Evolutionary conservation across 2,113 vertebrate genomes (phyloP), one percentile per base, ranked within the genome.

Genomic region (Aspiorhynchus laticeps): DNA sequence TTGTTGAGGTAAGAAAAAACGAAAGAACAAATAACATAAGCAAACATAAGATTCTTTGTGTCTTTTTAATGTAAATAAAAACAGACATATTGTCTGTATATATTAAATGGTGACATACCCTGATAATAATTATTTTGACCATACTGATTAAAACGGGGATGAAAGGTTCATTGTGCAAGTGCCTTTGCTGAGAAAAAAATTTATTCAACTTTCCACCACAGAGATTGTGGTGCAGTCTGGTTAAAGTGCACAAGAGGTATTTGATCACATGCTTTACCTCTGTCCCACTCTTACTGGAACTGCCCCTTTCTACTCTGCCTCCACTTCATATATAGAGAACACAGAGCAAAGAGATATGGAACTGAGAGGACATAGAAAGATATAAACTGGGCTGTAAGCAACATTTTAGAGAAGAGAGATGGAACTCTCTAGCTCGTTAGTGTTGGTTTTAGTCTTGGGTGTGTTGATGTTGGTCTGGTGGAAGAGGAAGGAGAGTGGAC

Each of bases 391-490:
- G 2, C 43, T 17, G 36, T 82, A 84, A 67, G 11, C 33, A 31
- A n/a, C 43, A 15, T 28, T 33, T 56, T 63, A 74, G 4, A 67
- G 31, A 80, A 7, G 48, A 65, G 63, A 1, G 63, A 67, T 61
- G 94, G 93, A 94, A 12, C 15, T 91, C 1, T 89, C 12, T 31
- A 46, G 83, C 4, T 90, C 93, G 0, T 11, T 91, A 41, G 38
- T 94, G 11, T 73, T 89, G 5, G 87, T 83, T 53, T 81, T 93
- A 0, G 80, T 93, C 31, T 24, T 90, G 11, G 83, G 53, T 85
- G 88, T 94, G 67, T 75, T 94, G 17, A 87, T 91, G 88, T 3
- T 92, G 9, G 17, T 93, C 5, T 86, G 1, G 5, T 56, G 80
- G 33, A 92, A 78, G 83, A 84, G 63, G 69, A 86, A 36, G 0